Evolutionary conservation across 2,113 vertebrate species (phyloP).

Genomic region (Eclectus roratus): DNA sequence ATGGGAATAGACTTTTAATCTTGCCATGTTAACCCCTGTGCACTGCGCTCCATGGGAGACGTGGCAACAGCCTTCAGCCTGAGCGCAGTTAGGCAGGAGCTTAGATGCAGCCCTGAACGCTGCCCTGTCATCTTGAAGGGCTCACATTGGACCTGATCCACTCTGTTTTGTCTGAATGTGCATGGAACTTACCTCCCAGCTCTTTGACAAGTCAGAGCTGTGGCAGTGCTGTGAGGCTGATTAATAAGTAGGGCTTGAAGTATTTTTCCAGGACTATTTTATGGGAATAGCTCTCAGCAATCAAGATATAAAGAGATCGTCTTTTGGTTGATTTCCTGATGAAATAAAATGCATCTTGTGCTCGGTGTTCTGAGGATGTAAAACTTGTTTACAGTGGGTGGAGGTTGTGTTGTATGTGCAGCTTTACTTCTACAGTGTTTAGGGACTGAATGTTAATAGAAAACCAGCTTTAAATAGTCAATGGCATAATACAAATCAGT

Average conservation of each 20-base stretch:
- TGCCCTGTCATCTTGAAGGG: not conserved
- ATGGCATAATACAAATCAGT: not conserved
- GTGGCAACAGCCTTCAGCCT: not conserved
- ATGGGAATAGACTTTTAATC: not conserved
- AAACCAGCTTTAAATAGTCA: not conserved
- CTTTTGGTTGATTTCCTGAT: not conserved
- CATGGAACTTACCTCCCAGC: not conserved
- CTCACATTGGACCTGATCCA: fast-evolving
- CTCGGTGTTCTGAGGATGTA: not conserved
- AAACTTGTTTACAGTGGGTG: not conserved
- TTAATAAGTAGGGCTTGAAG: not conserved
- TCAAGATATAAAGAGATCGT: not conserved
- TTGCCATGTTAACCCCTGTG: fast-evolving
- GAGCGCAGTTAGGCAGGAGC: not conserved
- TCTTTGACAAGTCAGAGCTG: not conserved
- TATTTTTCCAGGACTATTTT: not conserved
- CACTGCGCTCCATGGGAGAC: fast-evolving
- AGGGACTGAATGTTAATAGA: not conserved
- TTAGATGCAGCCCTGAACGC: not conserved
- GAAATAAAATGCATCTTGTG: not conserved
- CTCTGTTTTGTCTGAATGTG: not conserved
- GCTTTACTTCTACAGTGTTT: not conserved
- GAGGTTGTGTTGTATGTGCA: not conserved
- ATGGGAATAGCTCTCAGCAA: not conserved
- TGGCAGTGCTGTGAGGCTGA: not conserved